Base-by-base conservation (phyloP, 2,888 invertebrate species). In the Spodoptera littoralis region DNA sequence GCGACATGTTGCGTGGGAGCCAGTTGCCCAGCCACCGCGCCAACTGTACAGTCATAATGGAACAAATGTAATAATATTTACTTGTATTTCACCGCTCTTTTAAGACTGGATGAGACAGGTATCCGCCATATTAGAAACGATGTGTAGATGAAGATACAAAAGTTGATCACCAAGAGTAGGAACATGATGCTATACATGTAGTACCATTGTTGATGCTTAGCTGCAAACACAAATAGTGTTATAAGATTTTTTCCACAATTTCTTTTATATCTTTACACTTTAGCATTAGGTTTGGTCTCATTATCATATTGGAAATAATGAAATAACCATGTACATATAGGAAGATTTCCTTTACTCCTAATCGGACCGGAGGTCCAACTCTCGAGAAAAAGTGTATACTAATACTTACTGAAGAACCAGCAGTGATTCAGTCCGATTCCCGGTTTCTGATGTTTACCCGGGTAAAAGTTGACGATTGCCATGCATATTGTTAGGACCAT, bases 151-250 rank as follows among this genome's bases (percentile, higher is more conserved):
- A 96, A 96, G 81, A 96, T 96, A 3, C 95, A 71, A 24, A 96
- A 88, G 79, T 97, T 97, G 0, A 94, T 79, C 0, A 88, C 60
- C 30, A 97, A 85, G 5, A 97, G 84, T 27, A 95, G 77, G 0
- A 95, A 85, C 77, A 96, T 95, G 3, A 97, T 96, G n/a, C 96
- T 96, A 84, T 96, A 96, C 91, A 97, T 96, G 81, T 96, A 97
- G 22, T 92, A 92, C 95, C 96, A 96, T 47, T 95, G 95, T 65
- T 95, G 94, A 13, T 75, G 73, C 27, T 79, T 79, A 61, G 89
- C 96, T 96, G 87, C 64, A 94, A 93, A 55, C 46, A 2, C 3
- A 49, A 60, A 56, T 9, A 13, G 47, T 47, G 9, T 47, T 43
- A 22, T 18, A 27, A 27, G 27, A 27, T 27, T 27, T 27, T 27